These are phyloP conservation scores for Nyctalus aviator DNA, from an alignment of 2,797 vertebrate genomes.

Conservation along the genomic window DNA sequence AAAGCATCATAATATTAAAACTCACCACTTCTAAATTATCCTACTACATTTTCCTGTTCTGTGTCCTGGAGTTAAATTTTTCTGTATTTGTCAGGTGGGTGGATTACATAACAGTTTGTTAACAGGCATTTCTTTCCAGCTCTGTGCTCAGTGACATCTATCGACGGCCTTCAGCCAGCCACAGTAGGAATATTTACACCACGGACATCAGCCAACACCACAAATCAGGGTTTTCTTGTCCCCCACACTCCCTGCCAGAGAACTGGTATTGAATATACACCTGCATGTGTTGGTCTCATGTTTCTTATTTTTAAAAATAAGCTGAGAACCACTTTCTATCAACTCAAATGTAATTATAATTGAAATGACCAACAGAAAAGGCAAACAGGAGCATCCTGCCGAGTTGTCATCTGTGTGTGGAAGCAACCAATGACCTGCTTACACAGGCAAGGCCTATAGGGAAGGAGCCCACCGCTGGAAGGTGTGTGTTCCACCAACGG, in stretches of 20 bases:
- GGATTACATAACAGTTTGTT: background rate
- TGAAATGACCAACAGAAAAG: background rate
- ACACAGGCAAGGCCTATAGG: background rate
- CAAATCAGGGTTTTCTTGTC: background rate
- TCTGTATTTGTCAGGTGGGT: background rate
- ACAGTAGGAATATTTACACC: background rate
- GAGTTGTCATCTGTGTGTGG: background rate
- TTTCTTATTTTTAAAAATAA: background rate
- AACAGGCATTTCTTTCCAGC: background rate
- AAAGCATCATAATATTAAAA: background rate
- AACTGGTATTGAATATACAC: background rate
- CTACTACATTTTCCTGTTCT: background rate
- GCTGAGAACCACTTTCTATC: background rate
- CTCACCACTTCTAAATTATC: background rate
- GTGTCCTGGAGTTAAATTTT: background rate
- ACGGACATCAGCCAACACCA: background rate
- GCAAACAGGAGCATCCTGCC: background rate
- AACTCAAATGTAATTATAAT: background rate
- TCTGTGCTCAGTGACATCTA: background rate
- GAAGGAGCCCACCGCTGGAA: background rate
- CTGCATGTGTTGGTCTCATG: background rate
- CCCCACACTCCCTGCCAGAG: background rate
- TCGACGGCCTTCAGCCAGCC: background rate
- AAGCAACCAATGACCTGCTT: background rate
- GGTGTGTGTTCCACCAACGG: background rate